Conservation (phyloP, 1,140 invertebrate genomes). For the Heterodera carotae region DNA sequence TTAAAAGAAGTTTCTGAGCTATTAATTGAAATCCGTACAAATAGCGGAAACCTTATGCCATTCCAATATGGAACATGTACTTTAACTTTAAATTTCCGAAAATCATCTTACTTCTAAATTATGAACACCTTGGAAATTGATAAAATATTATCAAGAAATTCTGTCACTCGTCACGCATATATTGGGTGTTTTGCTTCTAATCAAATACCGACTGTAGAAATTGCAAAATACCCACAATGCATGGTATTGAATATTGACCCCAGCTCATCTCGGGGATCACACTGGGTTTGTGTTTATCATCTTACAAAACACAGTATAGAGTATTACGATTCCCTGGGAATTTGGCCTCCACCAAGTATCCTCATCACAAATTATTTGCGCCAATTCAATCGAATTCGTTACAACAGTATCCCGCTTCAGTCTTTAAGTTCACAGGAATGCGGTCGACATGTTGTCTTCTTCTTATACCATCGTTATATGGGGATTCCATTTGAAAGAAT, state of each 20-base stretch:
- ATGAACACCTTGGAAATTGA: constrained; percentile 19
- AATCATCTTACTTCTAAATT: not conserved
- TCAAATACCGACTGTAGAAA: not conserved
- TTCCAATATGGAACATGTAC: constrained; percentile 18
- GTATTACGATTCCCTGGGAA: constrained; percentile 12
- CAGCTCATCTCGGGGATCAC: not conserved
- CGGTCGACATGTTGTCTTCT: constrained; percentile 4
- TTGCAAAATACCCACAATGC: not conserved
- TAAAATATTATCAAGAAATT: not conserved
- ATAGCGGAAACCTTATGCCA: not conserved
- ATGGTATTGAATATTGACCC: constrained; percentile 10
- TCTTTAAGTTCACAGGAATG: not conserved
- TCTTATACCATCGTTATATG: not conserved
- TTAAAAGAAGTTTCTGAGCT: not conserved
- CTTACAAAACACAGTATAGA: not conserved
- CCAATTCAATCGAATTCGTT: not conserved
- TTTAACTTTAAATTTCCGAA: not conserved
- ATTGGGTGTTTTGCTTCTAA: constrained; percentile 11
- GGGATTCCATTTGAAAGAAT: constrained; percentile 10
- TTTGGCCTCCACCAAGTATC: not conserved
- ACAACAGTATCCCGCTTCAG: not conserved
- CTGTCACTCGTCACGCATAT: not conserved
- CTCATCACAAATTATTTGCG: constrained; percentile 1
- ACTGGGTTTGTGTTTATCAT: not conserved
- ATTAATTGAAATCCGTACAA: not conserved